Evolutionary conservation across 2,888 invertebrate species (phyloP), one percentile per base, ranked within the genome.

Genomic region (Xanthorhoe spadicearia): DNA sequence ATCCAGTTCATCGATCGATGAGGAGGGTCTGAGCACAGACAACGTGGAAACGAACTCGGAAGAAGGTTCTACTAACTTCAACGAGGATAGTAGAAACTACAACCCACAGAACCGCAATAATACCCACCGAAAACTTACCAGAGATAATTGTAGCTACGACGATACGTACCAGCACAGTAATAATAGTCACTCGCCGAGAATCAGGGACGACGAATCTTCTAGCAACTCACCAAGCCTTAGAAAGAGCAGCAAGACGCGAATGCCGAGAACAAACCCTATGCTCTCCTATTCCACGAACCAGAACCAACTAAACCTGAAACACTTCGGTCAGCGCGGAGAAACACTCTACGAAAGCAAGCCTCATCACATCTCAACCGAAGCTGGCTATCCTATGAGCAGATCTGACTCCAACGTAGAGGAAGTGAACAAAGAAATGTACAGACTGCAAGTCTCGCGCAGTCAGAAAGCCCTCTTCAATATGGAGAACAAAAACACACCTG

Each of bases 251-350:
- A 89, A 94, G 79, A 91, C 93, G 57, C 88, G 94, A 76, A 92
- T 94, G 89, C 94, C 94, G 15, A 86, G 94, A 78, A 94, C 94
- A 53, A 94, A 95, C 81, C 95, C 95, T 1, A 89, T 94, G 89
- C 90, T 93, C 76, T 94, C 93, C 67, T 93, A 93, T 78, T 91
- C 92, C 8, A 90, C 93, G 0, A 91, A 89, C 65, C 93, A 92
- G 76, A 92, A 90, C 69, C 90, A 89, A 72, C 78, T 91, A 8
- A 93, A 92, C 71, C 78, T 92, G 54, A 93, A 91, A 73, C 93
- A 93, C 73, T 93, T 93, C 73, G 93, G 93, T 7, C 93, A 93
- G 77, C 81, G 92, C 72, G 89, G 89, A 4, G 93, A 93, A 74
- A 82, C 90, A 0, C 74, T 91, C 10, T 93, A 93, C 77, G 91